Percentiles rank a stretch among this genome's conserved stretches.
Evolutionary conservation across 1,140 invertebrate genomes (phyloP).

Genomic region (Maconellicoccus hirsutus): DNA sequence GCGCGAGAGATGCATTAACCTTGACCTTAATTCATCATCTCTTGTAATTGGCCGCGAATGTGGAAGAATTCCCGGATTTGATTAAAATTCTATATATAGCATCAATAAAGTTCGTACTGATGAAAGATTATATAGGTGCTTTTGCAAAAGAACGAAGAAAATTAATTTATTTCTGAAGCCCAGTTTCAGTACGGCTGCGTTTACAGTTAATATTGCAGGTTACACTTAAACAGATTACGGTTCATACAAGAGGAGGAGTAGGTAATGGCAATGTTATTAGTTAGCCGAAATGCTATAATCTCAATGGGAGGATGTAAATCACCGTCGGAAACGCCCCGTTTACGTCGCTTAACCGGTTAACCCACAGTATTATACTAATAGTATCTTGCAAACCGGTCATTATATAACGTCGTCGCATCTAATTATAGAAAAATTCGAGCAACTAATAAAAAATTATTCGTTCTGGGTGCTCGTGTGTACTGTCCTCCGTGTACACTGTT

Average conservation of each 20-base stretch:
- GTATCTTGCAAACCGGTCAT: slow-evolving; percentile 7
- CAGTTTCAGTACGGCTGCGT: neutral
- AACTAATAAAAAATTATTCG: slow-evolving; percentile 10
- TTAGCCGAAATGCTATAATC: slow-evolving; percentile 8
- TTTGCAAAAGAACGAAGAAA: neutral
- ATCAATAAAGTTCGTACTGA: neutral
- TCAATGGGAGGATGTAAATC: neutral
- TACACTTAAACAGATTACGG: slow-evolving; percentile 8
- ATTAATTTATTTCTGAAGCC: neutral
- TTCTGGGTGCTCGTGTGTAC: neutral
- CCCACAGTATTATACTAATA: slow-evolving; percentile 9
- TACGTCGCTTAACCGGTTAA: slow-evolving; percentile 7
- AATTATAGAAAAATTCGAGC: slow-evolving; percentile 9
- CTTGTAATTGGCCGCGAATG: too few relatives aligned
- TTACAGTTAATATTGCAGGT: slow-evolving; percentile 9
- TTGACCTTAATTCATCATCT: too few relatives aligned
- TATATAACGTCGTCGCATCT: slow-evolving; percentile 7
- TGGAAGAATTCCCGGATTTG: too few relatives aligned
- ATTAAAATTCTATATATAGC: too few relatives aligned
- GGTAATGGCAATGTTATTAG: slow-evolving; percentile 8
- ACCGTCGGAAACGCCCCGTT: slow-evolving; percentile 6
- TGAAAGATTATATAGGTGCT: neutral
- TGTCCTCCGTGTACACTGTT: neutral
- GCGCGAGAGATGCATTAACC: too few relatives aligned
- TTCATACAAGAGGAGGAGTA: slow-evolving; percentile 2